Conservation (phyloP, 2,113 vertebrate species). For the Anguilla japonica region DNA sequence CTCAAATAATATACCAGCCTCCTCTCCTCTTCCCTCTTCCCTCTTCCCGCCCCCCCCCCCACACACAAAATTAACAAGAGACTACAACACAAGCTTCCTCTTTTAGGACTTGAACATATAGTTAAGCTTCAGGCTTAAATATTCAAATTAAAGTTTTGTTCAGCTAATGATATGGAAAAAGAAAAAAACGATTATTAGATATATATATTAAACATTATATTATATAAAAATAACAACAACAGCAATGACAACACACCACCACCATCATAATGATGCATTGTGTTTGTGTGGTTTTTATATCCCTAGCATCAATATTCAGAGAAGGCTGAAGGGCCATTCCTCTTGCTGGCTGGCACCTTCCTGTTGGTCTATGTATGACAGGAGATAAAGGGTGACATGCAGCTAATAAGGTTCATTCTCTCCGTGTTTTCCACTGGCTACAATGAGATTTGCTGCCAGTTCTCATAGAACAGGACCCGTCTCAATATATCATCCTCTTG, state of each 20-base stretch:
- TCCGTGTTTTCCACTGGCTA: slow-evolving; percentile 38
- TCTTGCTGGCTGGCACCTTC: slow-evolving; percentile 1
- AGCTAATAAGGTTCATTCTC: slow-evolving; percentile 50
- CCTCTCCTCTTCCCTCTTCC: too few species aligned
- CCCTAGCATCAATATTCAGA: not conserved
- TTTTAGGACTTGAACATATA: not conserved
- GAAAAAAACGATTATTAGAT: not conserved
- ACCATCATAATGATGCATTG: not conserved
- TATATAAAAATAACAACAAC: not conserved
- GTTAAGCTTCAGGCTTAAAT: not conserved
- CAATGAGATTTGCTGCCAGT: slow-evolving; percentile 47
- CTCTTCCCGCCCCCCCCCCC: too few species aligned
- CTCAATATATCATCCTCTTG: slow-evolving; percentile 46
- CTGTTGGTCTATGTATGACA: slow-evolving; percentile 3
- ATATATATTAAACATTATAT: not conserved
- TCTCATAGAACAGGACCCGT: slow-evolving; percentile 49
- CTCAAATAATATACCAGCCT: too few species aligned
- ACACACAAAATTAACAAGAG: too few species aligned
- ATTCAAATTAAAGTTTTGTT: not conserved
- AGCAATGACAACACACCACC: not conserved
- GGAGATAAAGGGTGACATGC: slow-evolving; percentile 46
- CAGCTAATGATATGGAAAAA: too few species aligned
- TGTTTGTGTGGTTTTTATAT: not conserved
- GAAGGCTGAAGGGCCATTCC: not conserved
- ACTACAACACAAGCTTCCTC: too few species aligned